A percentile compares a stretch with the other conserved stretches of the same genome.
phyloP scores from a whole-genome alignment of 2,888 invertebrate species.

The Onthophagus sagittarius region DNA sequence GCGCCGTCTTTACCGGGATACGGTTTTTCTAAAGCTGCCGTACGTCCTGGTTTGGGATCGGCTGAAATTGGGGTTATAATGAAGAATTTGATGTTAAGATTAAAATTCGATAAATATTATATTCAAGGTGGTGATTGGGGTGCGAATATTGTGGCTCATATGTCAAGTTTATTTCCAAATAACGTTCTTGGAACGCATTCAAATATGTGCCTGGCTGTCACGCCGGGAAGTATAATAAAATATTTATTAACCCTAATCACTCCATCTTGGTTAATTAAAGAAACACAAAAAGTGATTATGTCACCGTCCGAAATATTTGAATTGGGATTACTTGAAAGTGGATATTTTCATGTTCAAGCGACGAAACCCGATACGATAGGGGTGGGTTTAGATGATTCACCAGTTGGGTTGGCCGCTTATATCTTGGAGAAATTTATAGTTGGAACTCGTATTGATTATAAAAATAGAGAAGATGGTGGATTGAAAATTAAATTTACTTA shows the following conservation, averaged over 20 bases:
- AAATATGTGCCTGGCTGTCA: conserved; percentile 55
- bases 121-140: conserved; percentile 86
- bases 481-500: conserved; percentile 61
- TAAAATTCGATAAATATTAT: conserved; percentile 64
- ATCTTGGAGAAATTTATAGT: conserved; percentile 81
- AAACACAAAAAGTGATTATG: conserved; percentile 50
- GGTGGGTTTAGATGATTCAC: conserved; percentile 64
- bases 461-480: conserved; percentile 58
- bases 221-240: conserved; percentile 39
- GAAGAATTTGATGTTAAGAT: conserved; percentile 65
- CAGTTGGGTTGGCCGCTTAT: conserved; percentile 78
- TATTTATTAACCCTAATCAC: conserved; percentile 51
- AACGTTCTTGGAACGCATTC: conserved; percentile 56
- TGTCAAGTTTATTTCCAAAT: conserved; percentile 63
- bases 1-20: conserved; percentile 55
- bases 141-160: conserved; percentile 54
- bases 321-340: conserved; percentile 52
- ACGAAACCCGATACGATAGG: conserved; percentile 87
- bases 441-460: conserved; percentile 57
- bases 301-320: conserved; percentile 51
- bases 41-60: conserved; percentile 60
- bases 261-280: conserved; percentile 57
- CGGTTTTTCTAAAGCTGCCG: conserved; percentile 54
- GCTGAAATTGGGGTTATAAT: conserved; percentile 58
- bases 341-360: conserved; percentile 74